Conservation (phyloP, 1,140 invertebrate species). For the Pachypeltis micranthus region DNA sequence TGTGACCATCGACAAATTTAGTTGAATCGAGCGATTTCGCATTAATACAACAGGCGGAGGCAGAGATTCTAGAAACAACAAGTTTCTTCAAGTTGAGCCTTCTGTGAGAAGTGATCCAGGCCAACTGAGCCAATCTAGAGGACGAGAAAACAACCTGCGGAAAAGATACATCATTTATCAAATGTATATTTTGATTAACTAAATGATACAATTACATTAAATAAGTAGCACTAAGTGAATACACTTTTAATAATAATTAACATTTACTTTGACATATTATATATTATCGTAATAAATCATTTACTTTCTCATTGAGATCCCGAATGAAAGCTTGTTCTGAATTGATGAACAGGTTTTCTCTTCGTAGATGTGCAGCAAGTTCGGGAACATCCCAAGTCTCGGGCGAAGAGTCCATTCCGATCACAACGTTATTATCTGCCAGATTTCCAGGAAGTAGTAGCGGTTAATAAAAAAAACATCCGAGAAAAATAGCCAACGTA, state of each 20-base stretch:
- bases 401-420: slow-evolving; percentile 27
- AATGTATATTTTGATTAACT: too few relatives aligned
- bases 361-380: slow-evolving; percentile 52
- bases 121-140: slow-evolving; percentile 56
- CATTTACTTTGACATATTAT: too few relatives aligned
- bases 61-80: slow-evolving; percentile 57
- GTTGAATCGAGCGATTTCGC: slow-evolving; percentile 66
- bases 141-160: slow-evolving; percentile 45
- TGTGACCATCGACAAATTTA: slow-evolving; percentile 78
- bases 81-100: slow-evolving; percentile 70
- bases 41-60: slow-evolving; percentile 58
- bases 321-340: slow-evolving; percentile 60
- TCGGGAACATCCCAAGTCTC: slow-evolving; percentile 50
- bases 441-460: too few relatives aligned
- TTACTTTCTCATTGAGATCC: slow-evolving; percentile 56
- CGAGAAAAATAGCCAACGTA: too few relatives aligned
- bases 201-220: not conserved
- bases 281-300: too few relatives aligned
- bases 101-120: slow-evolving; percentile 83
- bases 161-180: slow-evolving; percentile 19
- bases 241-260: too few relatives aligned
- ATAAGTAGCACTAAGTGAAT: not conserved
- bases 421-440: too few relatives aligned
- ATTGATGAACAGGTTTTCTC: slow-evolving; percentile 59
- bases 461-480: too few relatives aligned